Base-by-base conservation (phyloP, 2,113 vertebrate species). In the Sceloporus tristichus region DNA sequence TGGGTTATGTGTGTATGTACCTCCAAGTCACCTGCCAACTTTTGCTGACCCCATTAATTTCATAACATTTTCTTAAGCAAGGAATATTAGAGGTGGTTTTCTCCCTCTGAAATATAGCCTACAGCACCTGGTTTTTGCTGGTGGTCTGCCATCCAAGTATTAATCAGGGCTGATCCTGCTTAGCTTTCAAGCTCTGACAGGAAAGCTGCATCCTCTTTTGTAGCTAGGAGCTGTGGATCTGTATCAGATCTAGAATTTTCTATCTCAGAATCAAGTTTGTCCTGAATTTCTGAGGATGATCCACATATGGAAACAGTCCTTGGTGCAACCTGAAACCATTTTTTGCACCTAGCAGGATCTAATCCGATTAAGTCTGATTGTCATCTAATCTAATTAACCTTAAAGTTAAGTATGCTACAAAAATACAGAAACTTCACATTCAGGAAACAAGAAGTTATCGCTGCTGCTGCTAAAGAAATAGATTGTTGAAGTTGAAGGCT, bases 341-440 rank as follows among this genome's bases (percentile, higher is more conserved):
- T 68, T 82, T 85, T 85, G 27, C 59, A 66, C 74, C 56, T 77
- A 48, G 13, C 42, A 42, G 9, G 2, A 85, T 85, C 73, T 66
- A 42, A 85, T 56, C 25, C n/a, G 75, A 85, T 85, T 85, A 59
- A 8, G 21, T 75, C 53, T 75, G 84, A 85, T 66, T 85, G 59
- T 34, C 74, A 66, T 85, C 84, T 77, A 85, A 65, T 76, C 84
- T 48, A 85, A 85, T 78, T 85, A 78, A 62, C 25, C 25, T 18
- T 66, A 18, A n/a, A 53, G 74, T 77, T 34, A 62, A 34, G 40
- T 78, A 23, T 18, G 66, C 40, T 85, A 10, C 70, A 14, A 42
- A 77, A 40, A 65, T 10, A 23, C 74, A 68, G 74, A 66, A 65
- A 34, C 42, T 66, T 78, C 9, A 48, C 5, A 48, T 85, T 29